phyloP scores from a whole-genome alignment of 1,140 invertebrate genomes.

The Nasonia giraulti region DNA sequence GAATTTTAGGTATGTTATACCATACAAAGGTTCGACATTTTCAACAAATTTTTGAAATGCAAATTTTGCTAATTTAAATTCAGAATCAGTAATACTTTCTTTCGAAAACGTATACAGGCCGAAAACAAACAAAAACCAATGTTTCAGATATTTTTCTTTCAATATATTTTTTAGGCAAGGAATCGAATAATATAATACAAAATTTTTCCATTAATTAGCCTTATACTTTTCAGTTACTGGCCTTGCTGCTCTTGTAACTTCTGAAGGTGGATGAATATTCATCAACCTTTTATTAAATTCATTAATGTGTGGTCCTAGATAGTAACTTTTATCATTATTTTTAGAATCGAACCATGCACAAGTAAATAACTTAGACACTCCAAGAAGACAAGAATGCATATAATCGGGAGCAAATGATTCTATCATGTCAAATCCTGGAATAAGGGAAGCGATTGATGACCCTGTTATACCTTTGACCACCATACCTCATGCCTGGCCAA shows the following conservation, averaged over 20 bases:
- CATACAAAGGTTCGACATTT: neutral
- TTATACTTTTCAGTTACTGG: neutral
- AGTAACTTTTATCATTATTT: neutral
- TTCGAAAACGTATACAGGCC: neutral
- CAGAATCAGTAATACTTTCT: neutral
- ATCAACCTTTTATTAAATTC: neutral
- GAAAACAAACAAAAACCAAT: neutral
- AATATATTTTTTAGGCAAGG: neutral
- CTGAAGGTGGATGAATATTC: neutral
- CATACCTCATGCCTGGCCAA: neutral
- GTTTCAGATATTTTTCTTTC: neutral
- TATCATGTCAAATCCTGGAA: neutral
- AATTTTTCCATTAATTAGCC: neutral
- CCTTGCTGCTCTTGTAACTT: no score
- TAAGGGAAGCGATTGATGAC: neutral
- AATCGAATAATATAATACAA: neutral
- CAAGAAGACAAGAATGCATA: neutral
- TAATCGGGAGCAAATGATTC: conserved; percentile 1
- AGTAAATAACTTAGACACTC: neutral
- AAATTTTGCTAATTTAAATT: neutral
- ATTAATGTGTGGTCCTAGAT: neutral
- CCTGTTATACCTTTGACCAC: neutral
- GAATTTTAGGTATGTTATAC: neutral
- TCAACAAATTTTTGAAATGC: neutral
- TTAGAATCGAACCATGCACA: neutral